phyloP scores from a whole-genome alignment of 2,888 invertebrate genomes.

The Lomographa bimaculata region DNA sequence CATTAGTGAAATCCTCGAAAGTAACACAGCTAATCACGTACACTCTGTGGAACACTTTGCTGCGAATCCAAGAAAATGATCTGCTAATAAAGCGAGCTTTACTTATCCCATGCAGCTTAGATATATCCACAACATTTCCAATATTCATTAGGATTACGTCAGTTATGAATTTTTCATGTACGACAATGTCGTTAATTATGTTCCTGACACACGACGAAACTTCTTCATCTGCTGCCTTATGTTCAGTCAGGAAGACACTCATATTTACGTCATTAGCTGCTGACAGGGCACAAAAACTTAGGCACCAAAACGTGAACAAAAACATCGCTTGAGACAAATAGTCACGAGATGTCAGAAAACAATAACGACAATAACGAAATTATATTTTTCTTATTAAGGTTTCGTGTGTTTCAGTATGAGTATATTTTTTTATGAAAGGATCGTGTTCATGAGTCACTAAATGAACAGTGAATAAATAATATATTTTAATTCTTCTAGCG shows the following conservation, averaged over 20 bases:
- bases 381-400: too few relatives aligned
- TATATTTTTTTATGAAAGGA: too few relatives aligned
- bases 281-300: slow-evolving; percentile 1
- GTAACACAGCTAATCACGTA: slow-evolving; percentile 39
- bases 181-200: slow-evolving; percentile 27
- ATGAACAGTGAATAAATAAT: too few relatives aligned
- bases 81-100: slow-evolving; percentile 37
- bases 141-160: slow-evolving; percentile 42
- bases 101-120: slow-evolving; percentile 33
- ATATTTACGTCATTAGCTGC: background rate
- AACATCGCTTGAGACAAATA: too few relatives aligned
- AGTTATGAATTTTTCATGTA: slow-evolving; percentile 9
- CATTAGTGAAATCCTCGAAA: slow-evolving; percentile 35
- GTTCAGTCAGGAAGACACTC: background rate
- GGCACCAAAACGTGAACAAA: too few relatives aligned
- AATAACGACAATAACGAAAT: too few relatives aligned
- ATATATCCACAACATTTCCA: slow-evolving; percentile 30
- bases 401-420: too few relatives aligned
- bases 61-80: slow-evolving; percentile 32
- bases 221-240: background rate
- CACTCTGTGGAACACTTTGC: slow-evolving; percentile 27
- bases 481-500: too few relatives aligned
- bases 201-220: slow-evolving; percentile 33
- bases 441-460: too few relatives aligned
- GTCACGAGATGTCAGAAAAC: too few relatives aligned